A percentile compares a stretch with the other conserved stretches of the same genome.
These are phyloP conservation scores for Dascillus cervinus DNA, from an alignment of 2,888 invertebrate species.

Conservation along the genomic window DNA sequence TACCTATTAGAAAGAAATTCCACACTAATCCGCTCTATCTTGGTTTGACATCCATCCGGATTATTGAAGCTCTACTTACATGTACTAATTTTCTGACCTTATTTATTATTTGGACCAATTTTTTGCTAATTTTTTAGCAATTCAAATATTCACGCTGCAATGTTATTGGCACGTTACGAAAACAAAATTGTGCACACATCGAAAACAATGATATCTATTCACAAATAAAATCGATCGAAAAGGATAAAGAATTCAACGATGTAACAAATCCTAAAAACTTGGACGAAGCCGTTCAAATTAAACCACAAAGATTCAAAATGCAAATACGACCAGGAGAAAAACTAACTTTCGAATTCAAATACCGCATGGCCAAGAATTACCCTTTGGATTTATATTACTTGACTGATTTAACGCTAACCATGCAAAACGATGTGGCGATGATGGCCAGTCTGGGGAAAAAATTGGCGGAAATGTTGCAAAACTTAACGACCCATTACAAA, in stretches of 20 bases:
- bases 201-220: constrained; percentile 2
- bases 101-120: no score
- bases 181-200: constrained; percentile 9
- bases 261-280: constrained; percentile 47
- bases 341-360: constrained; percentile 54
- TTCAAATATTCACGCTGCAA: constrained; percentile 13
- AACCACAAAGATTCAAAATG: constrained; percentile 54
- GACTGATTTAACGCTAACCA: constrained; percentile 86
- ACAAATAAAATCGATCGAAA: constrained; percentile 1
- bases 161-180: constrained; percentile 6
- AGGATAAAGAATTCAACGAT: constrained; percentile 8
- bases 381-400: constrained; percentile 83
- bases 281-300: constrained; percentile 53
- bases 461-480: constrained; percentile 51
- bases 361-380: constrained; percentile 75
- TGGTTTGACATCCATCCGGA: no score
- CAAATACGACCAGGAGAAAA: constrained; percentile 54
- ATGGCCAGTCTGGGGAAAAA: constrained; percentile 59
- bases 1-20: no score
- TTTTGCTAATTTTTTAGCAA: constrained; percentile 9
- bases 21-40: no score
- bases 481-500: constrained; percentile 64
- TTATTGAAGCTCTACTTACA: no score
- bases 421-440: constrained; percentile 79
- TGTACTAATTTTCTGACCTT: no score